phyloP scores from a whole-genome alignment of 2,113 vertebrate species.

The Proteles cristata region DNA sequence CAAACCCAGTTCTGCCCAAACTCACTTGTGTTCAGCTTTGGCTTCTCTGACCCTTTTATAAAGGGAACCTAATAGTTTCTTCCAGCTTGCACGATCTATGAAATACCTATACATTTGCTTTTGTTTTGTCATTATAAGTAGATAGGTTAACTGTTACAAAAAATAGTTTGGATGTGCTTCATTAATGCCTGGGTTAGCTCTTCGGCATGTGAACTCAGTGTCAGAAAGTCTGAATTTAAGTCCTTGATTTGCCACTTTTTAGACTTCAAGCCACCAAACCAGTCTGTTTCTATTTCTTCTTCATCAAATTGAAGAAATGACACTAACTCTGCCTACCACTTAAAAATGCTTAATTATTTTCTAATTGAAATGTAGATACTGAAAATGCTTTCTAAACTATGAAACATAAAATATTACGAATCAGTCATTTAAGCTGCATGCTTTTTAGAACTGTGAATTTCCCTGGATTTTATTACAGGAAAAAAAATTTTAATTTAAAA shows the following conservation, averaged over 20 bases:
- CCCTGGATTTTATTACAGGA: not conserved
- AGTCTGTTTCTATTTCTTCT: conserved; percentile 42
- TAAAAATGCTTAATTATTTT: conserved; percentile 43
- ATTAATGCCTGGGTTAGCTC: not conserved
- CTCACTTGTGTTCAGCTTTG: not conserved
- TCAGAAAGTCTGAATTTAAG: not conserved
- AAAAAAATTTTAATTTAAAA: not conserved
- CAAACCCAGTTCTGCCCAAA: not conserved
- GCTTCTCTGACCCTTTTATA: not conserved
- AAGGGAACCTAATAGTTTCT: not conserved
- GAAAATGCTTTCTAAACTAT: conserved; percentile 14
- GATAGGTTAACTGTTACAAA: not conserved
- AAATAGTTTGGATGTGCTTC: not conserved
- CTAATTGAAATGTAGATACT: not conserved
- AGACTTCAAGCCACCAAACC: not conserved
- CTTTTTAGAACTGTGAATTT: conserved; percentile 41
- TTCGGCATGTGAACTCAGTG: not conserved
- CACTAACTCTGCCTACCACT: not conserved
- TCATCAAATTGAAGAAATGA: conserved; percentile 2
- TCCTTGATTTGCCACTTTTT: not conserved
- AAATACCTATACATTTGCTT: not conserved
- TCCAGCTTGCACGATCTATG: not conserved
- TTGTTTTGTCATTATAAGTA: not conserved
- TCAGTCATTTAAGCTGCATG: not conserved
- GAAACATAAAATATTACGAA: not conserved